phyloP scores from a whole-genome alignment of 2,113 vertebrate genomes.

The Macquaria australasica region DNA sequence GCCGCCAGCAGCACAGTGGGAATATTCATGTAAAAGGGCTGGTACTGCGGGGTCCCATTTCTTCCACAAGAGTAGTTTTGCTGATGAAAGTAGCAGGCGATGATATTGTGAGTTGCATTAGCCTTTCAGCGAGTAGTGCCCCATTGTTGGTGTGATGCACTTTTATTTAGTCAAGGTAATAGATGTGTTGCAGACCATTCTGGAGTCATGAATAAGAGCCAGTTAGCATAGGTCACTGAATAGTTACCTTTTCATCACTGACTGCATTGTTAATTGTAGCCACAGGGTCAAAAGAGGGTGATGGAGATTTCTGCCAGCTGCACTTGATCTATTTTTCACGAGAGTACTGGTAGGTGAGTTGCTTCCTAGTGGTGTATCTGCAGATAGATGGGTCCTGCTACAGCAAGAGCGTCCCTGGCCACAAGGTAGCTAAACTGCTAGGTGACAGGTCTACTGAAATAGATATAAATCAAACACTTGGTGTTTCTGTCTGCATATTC shows the following conservation, averaged over 20 bases:
- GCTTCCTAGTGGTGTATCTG: neutral
- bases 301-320: constrained; percentile 47
- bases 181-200: constrained; percentile 12
- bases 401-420: neutral
- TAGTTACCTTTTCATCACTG: constrained; percentile 29
- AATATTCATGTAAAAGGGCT: constrained; percentile 62
- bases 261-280: constrained; percentile 47
- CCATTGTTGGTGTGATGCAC: neutral
- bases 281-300: constrained; percentile 33
- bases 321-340: constrained; percentile 56
- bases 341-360: constrained; percentile 18
- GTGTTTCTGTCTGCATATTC: constrained; percentile 10
- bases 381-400: constrained; percentile 17
- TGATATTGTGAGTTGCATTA: constrained; percentile 41
- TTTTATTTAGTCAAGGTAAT: constrained; percentile 28
- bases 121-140: neutral
- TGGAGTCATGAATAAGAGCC: constrained; percentile 15
- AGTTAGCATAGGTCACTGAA: constrained; percentile 25
- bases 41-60: constrained; percentile 40
- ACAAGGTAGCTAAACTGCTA: constrained; percentile 2
- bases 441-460: constrained; percentile 19
- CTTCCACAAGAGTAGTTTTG: constrained; percentile 34
- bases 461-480: constrained; percentile 12
- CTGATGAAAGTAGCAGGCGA: constrained; percentile 14
- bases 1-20: constrained; percentile 48